phyloP scores from a whole-genome alignment of 2,113 vertebrate genomes.

The Corythoichthys intestinalis region DNA sequence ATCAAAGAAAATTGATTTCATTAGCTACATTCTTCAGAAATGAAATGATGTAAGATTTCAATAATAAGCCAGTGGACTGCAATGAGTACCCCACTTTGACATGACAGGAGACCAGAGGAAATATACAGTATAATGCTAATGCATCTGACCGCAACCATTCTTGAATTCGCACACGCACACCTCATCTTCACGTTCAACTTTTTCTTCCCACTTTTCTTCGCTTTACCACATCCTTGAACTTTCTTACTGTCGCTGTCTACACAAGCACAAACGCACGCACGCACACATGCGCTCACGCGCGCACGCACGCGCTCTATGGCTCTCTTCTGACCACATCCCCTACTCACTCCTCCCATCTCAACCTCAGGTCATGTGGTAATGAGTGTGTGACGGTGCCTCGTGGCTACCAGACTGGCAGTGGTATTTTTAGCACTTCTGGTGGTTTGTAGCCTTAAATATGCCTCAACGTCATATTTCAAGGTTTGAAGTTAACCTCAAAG shows the following conservation, averaged over 20 bases:
- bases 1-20: constrained; percentile 32
- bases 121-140: constrained; percentile 69
- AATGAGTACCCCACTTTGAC: constrained; percentile 63
- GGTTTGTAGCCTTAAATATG: constrained; percentile 71
- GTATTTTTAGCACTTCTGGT: constrained; percentile 74
- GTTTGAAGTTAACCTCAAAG: constrained; percentile 60
- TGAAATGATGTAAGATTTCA: constrained; percentile 67
- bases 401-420: constrained; percentile 69
- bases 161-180: constrained; percentile 48
- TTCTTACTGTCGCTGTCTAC: constrained; percentile 31
- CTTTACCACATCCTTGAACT: constrained; percentile 52
- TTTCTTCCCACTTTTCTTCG: constrained; percentile 39
- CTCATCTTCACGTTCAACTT: constrained; percentile 28
- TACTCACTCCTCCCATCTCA: constrained; percentile 63
- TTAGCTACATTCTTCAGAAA: constrained; percentile 63
- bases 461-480: constrained; percentile 65
- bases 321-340: constrained; percentile 68
- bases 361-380: constrained; percentile 74
- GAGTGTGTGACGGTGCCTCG: constrained; percentile 69
- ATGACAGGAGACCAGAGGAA: constrained; percentile 67
- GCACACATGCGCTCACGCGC: constrained; percentile 32
- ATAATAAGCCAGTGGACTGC: constrained; percentile 57
- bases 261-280: constrained; percentile 25
- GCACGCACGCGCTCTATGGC: constrained; percentile 10
- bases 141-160: constrained; percentile 63